These are phyloP conservation scores for Cataglyphis altisquamis DNA, from an alignment of 2,888 invertebrate species.

Conservation along the genomic window DNA sequence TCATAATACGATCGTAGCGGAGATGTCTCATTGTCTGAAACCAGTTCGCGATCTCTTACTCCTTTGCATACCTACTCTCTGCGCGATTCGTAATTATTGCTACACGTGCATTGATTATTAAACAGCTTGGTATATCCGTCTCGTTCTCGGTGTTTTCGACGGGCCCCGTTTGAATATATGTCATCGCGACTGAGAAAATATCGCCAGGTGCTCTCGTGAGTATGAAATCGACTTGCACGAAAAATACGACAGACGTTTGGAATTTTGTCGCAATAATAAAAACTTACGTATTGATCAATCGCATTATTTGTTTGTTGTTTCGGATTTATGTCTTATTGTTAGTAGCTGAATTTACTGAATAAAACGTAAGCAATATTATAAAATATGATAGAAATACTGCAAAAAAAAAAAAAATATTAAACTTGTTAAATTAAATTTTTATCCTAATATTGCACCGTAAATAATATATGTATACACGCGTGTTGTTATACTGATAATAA, in stretches of 20 bases:
- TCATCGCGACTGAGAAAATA: slow-evolving; percentile 49
- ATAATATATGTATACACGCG: neutral
- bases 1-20: slow-evolving; percentile 73
- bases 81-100: slow-evolving; percentile 84
- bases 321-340: neutral
- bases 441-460: neutral
- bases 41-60: slow-evolving; percentile 83
- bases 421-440: neutral
- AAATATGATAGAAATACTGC: neutral
- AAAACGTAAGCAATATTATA: neutral
- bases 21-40: slow-evolving; percentile 84
- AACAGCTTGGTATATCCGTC: slow-evolving; percentile 81
- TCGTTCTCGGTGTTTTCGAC: slow-evolving; percentile 66
- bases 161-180: slow-evolving; percentile 42
- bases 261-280: slow-evolving; percentile 8
- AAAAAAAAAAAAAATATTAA: neutral
- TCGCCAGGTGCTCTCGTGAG: slow-evolving; percentile 37
- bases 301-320: neutral
- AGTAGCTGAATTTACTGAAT: neutral
- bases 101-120: slow-evolving; percentile 85
- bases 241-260: slow-evolving; percentile 12
- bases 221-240: slow-evolving; percentile 17
- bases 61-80: slow-evolving; percentile 84
- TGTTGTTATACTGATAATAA: slow-evolving; percentile 9
- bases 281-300: slow-evolving; percentile 23